Base-by-base conservation (phyloP, 1,140 invertebrate genomes). In the Drosophila mojavensis region DNA sequence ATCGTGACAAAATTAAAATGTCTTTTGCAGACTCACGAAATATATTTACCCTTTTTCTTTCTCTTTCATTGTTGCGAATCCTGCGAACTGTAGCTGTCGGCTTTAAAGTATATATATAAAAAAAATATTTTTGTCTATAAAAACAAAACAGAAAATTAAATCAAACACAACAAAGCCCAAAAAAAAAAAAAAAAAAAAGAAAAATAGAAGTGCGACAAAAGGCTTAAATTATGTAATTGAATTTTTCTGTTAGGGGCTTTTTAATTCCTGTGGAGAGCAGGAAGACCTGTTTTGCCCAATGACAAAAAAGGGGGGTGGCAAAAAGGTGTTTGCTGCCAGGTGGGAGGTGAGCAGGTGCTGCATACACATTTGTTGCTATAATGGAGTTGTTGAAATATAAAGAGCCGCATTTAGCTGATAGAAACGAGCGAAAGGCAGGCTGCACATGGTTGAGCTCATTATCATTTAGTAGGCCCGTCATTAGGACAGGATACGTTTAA, bases 161-260 rank as follows among this genome's bases (percentile, higher is more conserved):
- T 68, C 53, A 69, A 66, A 60, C 45, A 24, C 48, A 24, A 51
- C 70, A 15, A 71, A 58, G 24, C 36, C 13, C n/a, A 24, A 17
- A 20, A 13, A 17, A 17, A 17, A 17, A 17, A 17, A 1, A 17
- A 17, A 17, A n/a, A 26, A 43, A 7, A 64, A 43, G n/a, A 26
- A 54, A 28, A 2, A 45, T 3, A 45, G 11, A 6, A 7, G 15
- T 15, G 43, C n/a, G 17, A 26, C 39, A 48, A 59, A 58, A 67
- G 61, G 68, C 69, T 53, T 48, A 53, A 79, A 64, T 55, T 58
- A 55, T 72, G 70, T 86, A 86, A 86, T 88, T 83, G 83, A 86
- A 82, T 83, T 82, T 74, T 83, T 79, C 72, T 86, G 83, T 86
- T 86, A 39, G 79, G 71, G 83, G 67, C 56, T 76, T 83, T 79